phyloP scores from a whole-genome alignment of 2,113 vertebrate genomes.

The Xenopus laevis region DNA sequence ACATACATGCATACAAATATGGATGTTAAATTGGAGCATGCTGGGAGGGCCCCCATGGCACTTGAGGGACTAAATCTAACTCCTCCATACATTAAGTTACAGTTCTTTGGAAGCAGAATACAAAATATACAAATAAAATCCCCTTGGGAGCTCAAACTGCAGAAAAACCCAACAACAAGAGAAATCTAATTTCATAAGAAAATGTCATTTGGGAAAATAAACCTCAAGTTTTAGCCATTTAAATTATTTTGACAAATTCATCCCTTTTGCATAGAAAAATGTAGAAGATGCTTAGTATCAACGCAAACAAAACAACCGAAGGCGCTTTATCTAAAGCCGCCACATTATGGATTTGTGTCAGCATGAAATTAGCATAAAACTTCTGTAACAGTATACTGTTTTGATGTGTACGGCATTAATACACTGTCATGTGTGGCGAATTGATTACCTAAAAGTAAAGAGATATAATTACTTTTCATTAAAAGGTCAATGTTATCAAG shows the following conservation, averaged over 20 bases:
- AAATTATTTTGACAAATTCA: slow-evolving; percentile 38
- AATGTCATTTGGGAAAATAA: slow-evolving; percentile 17
- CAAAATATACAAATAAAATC: too few relatives aligned
- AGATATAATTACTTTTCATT: slow-evolving; percentile 44
- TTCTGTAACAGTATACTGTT: slow-evolving; percentile 36
- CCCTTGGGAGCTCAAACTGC: too few relatives aligned
- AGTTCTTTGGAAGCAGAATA: too few relatives aligned
- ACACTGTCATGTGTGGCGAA: slow-evolving; percentile 38
- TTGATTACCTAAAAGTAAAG: slow-evolving; percentile 35
- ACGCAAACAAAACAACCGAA: slow-evolving; percentile 25
- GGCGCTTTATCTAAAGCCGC: slow-evolving; percentile 38
- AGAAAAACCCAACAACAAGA: slow-evolving; percentile 1
- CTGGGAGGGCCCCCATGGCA: too few relatives aligned
- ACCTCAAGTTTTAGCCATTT: slow-evolving; percentile 23
- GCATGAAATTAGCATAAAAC: slow-evolving; percentile 44
- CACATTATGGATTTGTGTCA: slow-evolving; percentile 45
- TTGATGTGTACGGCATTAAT: slow-evolving; percentile 33
- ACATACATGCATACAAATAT: too few relatives aligned
- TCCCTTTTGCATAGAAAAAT: slow-evolving; percentile 23
- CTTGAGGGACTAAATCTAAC: too few relatives aligned
- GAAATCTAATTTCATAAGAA: slow-evolving; percentile 39
- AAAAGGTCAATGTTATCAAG: slow-evolving; percentile 37
- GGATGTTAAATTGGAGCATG: too few relatives aligned
- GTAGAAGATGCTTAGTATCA: slow-evolving; percentile 18
- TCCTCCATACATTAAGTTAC: too few relatives aligned